These are phyloP conservation scores for Coecobrya sp. DNA, from an alignment of 2,888 invertebrate species.

Conservation along the genomic window DNA sequence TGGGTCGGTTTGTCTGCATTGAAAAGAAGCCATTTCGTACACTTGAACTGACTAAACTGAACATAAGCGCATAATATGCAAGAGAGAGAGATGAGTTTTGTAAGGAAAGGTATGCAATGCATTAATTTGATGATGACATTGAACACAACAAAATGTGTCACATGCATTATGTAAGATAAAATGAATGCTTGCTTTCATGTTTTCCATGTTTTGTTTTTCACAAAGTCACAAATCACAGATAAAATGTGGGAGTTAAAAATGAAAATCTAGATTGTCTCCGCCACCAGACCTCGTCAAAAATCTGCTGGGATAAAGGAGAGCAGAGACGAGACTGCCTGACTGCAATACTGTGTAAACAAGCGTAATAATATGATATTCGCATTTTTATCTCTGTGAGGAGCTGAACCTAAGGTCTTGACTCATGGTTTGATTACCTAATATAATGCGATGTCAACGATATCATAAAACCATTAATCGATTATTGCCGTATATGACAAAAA, in stretches of 20 bases:
- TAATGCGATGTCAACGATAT: constrained; percentile 55
- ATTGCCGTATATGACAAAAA: constrained; percentile 48
- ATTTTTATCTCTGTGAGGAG: background rate
- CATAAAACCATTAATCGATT: constrained; percentile 53
- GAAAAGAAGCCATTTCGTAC: constrained; percentile 5
- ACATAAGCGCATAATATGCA: background rate
- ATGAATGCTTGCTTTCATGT: constrained; percentile 34
- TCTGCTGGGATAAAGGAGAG: background rate
- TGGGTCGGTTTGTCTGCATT: constrained; percentile 53
- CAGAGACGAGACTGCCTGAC: constrained; percentile 57
- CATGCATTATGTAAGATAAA: constrained; percentile 41
- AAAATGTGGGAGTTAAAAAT: constrained; percentile 60
- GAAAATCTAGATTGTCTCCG: constrained; percentile 47
- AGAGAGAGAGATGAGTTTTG: background rate
- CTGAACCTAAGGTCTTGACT: constrained; percentile 49
- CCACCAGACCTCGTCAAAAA: background rate
- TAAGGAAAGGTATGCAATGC: constrained; percentile 46
- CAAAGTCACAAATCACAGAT: constrained; percentile 53
- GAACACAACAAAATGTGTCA: constrained; percentile 41
- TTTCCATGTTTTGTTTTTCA: constrained; percentile 57
- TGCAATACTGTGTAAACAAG: constrained; percentile 26
- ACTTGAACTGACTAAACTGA: constrained; percentile 1
- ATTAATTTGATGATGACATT: constrained; percentile 52
- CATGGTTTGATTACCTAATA: constrained; percentile 42
- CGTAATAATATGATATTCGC: background rate